Evolutionary conservation across 1,140 invertebrate genomes (phyloP).

Genomic region (Hycleus phaleratus): DNA sequence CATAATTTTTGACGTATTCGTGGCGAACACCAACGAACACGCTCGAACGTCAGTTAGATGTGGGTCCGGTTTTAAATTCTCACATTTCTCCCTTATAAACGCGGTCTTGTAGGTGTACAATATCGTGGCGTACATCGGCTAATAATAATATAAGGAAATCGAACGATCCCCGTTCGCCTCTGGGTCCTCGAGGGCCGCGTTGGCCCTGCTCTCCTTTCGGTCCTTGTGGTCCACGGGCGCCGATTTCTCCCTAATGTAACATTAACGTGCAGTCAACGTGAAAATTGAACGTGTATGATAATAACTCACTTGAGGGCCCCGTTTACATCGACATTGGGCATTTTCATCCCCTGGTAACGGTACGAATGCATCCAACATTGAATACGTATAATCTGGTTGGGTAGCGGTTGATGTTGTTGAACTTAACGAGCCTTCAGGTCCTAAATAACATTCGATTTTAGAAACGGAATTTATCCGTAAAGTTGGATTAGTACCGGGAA

Average conservation of each 20-base stretch:
- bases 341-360: slow-evolving; percentile 40
- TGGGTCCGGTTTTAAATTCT: no score
- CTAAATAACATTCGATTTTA: not conserved
- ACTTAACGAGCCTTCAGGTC: slow-evolving; percentile 3
- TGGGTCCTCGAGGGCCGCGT: slow-evolving; percentile 47
- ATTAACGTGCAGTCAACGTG: slow-evolving; percentile 1
- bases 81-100: slow-evolving; percentile 52
- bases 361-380: slow-evolving; percentile 49
- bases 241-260: slow-evolving; percentile 48
- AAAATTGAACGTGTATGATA: slow-evolving; percentile 7
- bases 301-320: slow-evolving; percentile 48
- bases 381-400: slow-evolving; percentile 36
- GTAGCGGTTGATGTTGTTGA: not conserved
- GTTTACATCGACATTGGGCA: slow-evolving; percentile 46
- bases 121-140: slow-evolving; percentile 55
- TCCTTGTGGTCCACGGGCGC: slow-evolving; percentile 45
- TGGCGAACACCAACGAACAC: no score
- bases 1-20: no score
- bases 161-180: slow-evolving; percentile 51
- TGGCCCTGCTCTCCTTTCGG: slow-evolving; percentile 50
- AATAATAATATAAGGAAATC: slow-evolving; percentile 54
- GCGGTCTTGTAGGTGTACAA: slow-evolving; percentile 51
- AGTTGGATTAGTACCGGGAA: slow-evolving; percentile 32
- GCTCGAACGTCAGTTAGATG: no score
- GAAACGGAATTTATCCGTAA: not conserved